Conservation (phyloP, 1,140 invertebrate species). For the Maniola jurtina region DNA sequence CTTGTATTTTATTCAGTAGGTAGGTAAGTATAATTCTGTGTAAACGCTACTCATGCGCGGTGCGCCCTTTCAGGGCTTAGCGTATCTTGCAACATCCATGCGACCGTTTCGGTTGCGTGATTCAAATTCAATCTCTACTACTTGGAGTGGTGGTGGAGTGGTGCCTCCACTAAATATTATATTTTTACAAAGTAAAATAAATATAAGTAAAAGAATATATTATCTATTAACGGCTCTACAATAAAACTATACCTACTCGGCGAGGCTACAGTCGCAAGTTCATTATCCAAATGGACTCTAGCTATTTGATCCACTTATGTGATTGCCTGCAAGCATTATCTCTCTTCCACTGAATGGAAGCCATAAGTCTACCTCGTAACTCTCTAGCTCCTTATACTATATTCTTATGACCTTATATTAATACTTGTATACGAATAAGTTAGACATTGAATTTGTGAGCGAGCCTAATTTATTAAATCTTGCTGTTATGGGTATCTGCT, state of each 20-base stretch:
- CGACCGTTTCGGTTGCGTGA: no score
- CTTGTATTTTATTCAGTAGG: no score
- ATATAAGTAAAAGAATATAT: slow-evolving; percentile 39
- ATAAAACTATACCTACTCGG: slow-evolving; percentile 57
- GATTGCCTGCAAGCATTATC: slow-evolving; percentile 77
- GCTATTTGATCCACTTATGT: slow-evolving; percentile 79
- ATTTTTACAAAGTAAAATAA: slow-evolving; percentile 28
- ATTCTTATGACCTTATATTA: slow-evolving; percentile 55
- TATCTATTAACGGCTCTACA: slow-evolving; percentile 43
- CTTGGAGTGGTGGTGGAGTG: no score
- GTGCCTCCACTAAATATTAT: not conserved
- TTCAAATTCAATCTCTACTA: no score
- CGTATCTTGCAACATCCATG: no score
- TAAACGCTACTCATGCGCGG: no score
- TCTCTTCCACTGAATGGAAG: slow-evolving; percentile 70
- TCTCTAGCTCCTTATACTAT: slow-evolving; percentile 62
- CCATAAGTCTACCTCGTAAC: slow-evolving; percentile 75
- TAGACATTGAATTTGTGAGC: slow-evolving; percentile 10
- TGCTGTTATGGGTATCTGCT: not conserved
- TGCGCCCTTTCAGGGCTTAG: no score
- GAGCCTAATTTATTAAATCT: slow-evolving; percentile 9
- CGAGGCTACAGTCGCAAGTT: slow-evolving; percentile 68
- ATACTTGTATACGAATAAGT: slow-evolving; percentile 34
- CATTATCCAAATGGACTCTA: slow-evolving; percentile 78
- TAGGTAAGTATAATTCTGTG: no score